Evolutionary conservation across 2,113 vertebrate genomes (phyloP).

Genomic region (Sturnus vulgaris): DNA sequence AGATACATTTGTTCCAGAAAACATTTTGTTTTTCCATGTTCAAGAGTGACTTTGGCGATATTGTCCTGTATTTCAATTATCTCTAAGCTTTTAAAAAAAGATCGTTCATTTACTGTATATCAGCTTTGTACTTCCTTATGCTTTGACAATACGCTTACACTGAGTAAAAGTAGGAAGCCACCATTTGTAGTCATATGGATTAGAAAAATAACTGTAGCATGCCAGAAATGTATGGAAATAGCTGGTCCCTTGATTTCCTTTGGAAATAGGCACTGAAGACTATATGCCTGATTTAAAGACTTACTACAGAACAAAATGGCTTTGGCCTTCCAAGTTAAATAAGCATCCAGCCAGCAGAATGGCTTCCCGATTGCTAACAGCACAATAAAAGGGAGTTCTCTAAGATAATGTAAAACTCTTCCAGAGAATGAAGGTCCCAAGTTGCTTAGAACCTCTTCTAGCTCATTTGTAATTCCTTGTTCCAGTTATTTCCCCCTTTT

Average conservation of each 20-base stretch:
- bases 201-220: not conserved
- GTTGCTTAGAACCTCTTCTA: not conserved
- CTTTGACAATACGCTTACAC: not conserved
- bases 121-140: not conserved
- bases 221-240: not conserved
- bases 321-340: slow-evolving; percentile 6
- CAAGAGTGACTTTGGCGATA: not conserved
- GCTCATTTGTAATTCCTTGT: not conserved
- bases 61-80: not conserved
- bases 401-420: not conserved
- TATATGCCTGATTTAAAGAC: not conserved
- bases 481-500: not conserved
- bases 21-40: not conserved
- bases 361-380: not conserved
- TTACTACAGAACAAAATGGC: not conserved
- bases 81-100: not conserved
- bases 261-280: not conserved
- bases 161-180: not conserved
- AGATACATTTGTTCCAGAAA: not conserved
- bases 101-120: not conserved
- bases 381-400: not conserved
- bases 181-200: not conserved
- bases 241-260: not conserved
- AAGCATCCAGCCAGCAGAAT: not conserved
- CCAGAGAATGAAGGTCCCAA: not conserved